Base-by-base conservation (phyloP, 2,797 vertebrate genomes). In the Scolopax bukidnonensis region DNA sequence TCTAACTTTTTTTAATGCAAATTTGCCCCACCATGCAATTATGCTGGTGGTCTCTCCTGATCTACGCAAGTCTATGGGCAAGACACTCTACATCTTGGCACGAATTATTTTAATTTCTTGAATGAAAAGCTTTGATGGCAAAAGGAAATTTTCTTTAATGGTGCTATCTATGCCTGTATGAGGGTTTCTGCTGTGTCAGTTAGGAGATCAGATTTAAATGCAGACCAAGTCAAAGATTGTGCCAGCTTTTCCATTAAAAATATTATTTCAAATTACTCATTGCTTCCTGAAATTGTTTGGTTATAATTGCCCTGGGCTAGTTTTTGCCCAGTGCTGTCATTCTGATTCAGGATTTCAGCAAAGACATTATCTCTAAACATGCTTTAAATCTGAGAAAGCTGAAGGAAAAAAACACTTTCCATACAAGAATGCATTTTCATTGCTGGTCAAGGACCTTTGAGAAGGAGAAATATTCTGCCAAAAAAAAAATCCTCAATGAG, bases 161-260 rank as follows among this genome's bases (percentile, higher is more conserved):
- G 41, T 53, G 5, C 2, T 67, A 36, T 59, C 20, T 69, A 8
- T 87, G n/a, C 17, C 40, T 63, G 7, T 56, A 67, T 6, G 4
- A 67, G 5, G 16, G 19, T 77, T 93, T 95, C 45, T 95, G 89
- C 89, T 83, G 68, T 71, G 87, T 84, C 94, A 93, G 65, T 84
- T 64, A 79, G 17, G 53, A 79, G 59, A 87, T 56, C 47, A 63
- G 30, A 77, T 87, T 91, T 84, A 83, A 94, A 80, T 38, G 43
- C 30, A 83, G 38, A 86, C 21, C 16, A 85, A 81, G 38, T 1
- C 40, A 83, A 89, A 73, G 40, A 71, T 21, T 60, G 9, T 4
- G 40, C 76, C 84, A 95, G 32, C 25, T 87, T 77, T 94, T 77
- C 54, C 84, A 96, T 94, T 90, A 15, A 69, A 92, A 93, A 71